These are phyloP conservation scores for Sialia sialis DNA, from an alignment of 2,113 vertebrate genomes.

Conservation along the genomic window DNA sequence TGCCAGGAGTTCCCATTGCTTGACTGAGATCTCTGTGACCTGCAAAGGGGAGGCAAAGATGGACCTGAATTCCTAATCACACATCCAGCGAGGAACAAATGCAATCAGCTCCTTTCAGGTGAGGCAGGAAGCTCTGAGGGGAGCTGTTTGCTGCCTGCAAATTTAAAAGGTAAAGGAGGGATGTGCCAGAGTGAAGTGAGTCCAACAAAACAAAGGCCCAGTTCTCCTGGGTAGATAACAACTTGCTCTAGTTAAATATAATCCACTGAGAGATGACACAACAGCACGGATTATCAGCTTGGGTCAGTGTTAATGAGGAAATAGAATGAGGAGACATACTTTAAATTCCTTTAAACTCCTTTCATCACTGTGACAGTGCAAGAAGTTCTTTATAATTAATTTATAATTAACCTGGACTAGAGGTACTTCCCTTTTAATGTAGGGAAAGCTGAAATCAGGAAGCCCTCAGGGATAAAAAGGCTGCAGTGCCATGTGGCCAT, in stretches of 20 bases:
- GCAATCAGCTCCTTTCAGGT: background rate
- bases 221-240: background rate
- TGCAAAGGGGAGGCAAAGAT: background rate
- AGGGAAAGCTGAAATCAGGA: background rate
- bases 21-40: background rate
- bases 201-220: background rate
- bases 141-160: background rate
- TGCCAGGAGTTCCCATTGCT: background rate
- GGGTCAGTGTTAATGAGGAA: constrained; percentile 30
- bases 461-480: background rate
- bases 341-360: constrained; percentile 7
- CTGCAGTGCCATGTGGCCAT: background rate
- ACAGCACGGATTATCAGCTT: background rate
- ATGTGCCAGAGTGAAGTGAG: background rate
- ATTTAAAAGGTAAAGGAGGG: background rate
- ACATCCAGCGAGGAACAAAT: background rate
- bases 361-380: constrained; percentile 6
- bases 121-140: background rate
- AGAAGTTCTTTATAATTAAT: constrained; percentile 30
- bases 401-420: constrained; percentile 4
- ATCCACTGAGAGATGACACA: background rate
- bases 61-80: background rate
- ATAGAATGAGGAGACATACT: background rate
- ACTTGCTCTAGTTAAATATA: constrained; percentile 4
- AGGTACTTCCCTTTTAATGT: background rate